Base-by-base conservation (phyloP, 2,113 vertebrate species). In the Dasypus novemcinctus region DNA sequence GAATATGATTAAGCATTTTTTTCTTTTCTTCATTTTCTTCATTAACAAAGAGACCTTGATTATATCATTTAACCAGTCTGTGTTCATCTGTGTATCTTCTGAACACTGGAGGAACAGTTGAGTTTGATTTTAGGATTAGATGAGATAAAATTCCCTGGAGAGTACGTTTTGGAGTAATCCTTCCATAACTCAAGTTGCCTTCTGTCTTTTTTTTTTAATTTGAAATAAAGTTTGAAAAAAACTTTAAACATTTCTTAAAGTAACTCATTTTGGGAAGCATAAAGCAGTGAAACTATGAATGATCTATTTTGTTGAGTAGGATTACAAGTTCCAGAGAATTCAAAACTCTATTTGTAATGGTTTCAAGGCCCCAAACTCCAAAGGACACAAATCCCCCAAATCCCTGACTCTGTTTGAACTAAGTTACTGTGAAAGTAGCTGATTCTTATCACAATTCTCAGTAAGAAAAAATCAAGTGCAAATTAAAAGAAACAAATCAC, bases 381-480 rank as follows among this genome's bases (percentile, higher is more conserved):
- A 61, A 74, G 57, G 14, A 7, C 27, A 71, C n/a, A 78, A 7
- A 20, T 69, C 61, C n/a, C 9, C 25, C 6, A 78, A 43, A 38
- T 80, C 3, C 5, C 4, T 84, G 7, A 17, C 20, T 92, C 7
- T 83, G 17, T 76, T 83, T 88, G 81, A 87, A 84, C 11, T 38
- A 64, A 74, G 13, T 75, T 81, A 46, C 2, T 90, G 13, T 69
- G 7, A 74, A 91, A 84, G 13, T 76, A 0, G 1, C n/a, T 84
- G 10, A 89, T 87, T 76, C 75, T 95, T 91, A 17, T 96, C 31
- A 61, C 41, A 71, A 78, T 82, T 93, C 72, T 86, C 29, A 57
- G 59, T 80, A 33, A 69, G 13, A 82, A 95, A 95, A 94, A 83
- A 64, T 69, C 43, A 84, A 93, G 68, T 66, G 36, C 64, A 96